Evolutionary conservation across 2,113 vertebrate genomes (phyloP).

Genomic region (Plecotus auritus): DNA sequence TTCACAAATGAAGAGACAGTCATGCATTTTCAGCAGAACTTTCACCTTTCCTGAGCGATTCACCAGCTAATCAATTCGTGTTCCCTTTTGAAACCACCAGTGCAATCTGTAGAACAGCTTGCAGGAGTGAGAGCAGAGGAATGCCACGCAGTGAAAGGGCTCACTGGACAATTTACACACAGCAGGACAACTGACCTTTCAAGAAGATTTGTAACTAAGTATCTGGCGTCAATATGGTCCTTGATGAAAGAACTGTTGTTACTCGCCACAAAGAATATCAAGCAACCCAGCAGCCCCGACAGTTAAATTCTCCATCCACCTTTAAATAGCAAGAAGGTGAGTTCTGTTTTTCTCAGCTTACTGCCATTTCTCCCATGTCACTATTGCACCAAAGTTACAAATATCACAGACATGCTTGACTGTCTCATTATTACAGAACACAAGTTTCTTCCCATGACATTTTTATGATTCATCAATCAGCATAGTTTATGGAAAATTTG

Average conservation of each 20-base stretch:
- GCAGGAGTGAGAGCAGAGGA: background rate
- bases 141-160: background rate
- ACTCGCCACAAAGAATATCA: background rate
- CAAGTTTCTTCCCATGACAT: background rate
- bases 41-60: background rate
- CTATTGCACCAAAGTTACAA: background rate
- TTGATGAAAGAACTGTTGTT: background rate
- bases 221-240: background rate
- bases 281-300: background rate
- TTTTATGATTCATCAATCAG: conserved; percentile 16
- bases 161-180: background rate
- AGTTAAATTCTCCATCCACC: background rate
- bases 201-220: background rate
- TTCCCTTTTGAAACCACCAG: background rate
- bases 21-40: background rate
- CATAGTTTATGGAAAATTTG: background rate
- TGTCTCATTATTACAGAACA: background rate
- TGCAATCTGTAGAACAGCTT: background rate
- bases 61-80: background rate
- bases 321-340: background rate
- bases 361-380: background rate
- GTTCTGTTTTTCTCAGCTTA: background rate
- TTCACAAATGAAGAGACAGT: background rate
- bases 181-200: background rate
- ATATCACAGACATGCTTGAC: background rate